These are phyloP conservation scores for Slavum lentiscoides DNA, from an alignment of 2,888 invertebrate species.

Conservation along the genomic window DNA sequence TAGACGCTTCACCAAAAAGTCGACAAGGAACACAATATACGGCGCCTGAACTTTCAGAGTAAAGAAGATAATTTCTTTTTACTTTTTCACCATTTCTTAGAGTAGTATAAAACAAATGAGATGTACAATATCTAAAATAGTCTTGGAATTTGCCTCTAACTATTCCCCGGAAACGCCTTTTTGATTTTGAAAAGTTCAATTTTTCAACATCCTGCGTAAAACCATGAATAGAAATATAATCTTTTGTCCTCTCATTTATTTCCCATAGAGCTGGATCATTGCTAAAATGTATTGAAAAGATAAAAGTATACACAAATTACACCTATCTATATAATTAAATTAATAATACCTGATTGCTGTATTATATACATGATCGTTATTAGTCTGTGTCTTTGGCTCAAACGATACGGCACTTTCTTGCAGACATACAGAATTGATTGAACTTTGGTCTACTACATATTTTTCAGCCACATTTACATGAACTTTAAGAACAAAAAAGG, in stretches of 20 bases:
- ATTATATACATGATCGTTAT: no score
- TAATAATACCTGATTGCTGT: no score
- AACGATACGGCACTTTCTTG: slow-evolving; percentile 16
- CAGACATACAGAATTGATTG: neutral
- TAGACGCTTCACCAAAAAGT: neutral
- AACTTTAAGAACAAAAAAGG: slow-evolving; percentile 1
- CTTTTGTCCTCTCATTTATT: no score
- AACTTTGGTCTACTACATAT: slow-evolving; percentile 3
- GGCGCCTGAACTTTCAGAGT: slow-evolving; percentile 4
- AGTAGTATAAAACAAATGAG: neutral
- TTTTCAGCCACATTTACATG: neutral
- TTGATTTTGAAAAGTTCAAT: slow-evolving; percentile 12
- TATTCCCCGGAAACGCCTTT: neutral
- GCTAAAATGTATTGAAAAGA: no score
- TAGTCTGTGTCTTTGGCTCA: no score
- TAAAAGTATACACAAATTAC: no score
- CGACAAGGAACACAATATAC: slow-evolving; percentile 5
- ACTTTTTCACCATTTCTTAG: slow-evolving; percentile 10
- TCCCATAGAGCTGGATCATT: no score
- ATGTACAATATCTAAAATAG: slow-evolving; percentile 4
- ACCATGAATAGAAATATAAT: no score
- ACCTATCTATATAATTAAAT: no score
- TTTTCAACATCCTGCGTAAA: no score
- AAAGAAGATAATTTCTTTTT: slow-evolving; percentile 6
- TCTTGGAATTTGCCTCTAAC: neutral